Evolutionary conservation across 2,797 vertebrate species (phyloP).

Genomic region (Ispidina lecontei): DNA sequence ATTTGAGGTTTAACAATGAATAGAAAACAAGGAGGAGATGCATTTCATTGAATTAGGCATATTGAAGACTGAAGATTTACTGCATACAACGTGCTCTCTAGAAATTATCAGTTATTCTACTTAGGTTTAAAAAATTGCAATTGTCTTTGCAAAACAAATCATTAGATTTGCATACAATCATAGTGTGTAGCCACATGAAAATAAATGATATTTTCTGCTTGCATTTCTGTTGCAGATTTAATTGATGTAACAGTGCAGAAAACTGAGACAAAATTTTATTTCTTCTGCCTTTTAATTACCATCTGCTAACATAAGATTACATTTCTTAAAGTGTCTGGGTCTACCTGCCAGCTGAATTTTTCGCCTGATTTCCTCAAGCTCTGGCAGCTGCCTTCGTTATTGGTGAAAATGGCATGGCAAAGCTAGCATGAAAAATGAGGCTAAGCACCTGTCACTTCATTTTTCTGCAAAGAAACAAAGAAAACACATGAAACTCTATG

Average conservation of each 20-base stretch:
- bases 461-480: slow-evolving; percentile 69
- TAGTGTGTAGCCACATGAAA: slow-evolving; percentile 42
- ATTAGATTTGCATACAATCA: slow-evolving; percentile 63
- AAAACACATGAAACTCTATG: slow-evolving; percentile 28
- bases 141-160: slow-evolving; percentile 63
- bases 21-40: slow-evolving; percentile 4
- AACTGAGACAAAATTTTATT: slow-evolving; percentile 74
- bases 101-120: slow-evolving; percentile 46
- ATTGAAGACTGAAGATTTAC: slow-evolving; percentile 38
- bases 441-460: slow-evolving; percentile 73
- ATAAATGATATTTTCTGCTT: slow-evolving; percentile 48
- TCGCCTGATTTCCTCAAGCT: slow-evolving; percentile 68
- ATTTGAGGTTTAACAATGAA: slow-evolving; percentile 6
- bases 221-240: slow-evolving; percentile 68
- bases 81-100: not conserved
- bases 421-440: slow-evolving; percentile 72
- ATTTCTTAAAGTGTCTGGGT: slow-evolving; percentile 71
- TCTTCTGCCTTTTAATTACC: slow-evolving; percentile 77
- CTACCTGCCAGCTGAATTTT: slow-evolving; percentile 76
- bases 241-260: slow-evolving; percentile 73
- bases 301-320: slow-evolving; percentile 75
- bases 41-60: slow-evolving; percentile 18
- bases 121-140: slow-evolving; percentile 43
- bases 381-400: slow-evolving; percentile 74
- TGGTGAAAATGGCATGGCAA: slow-evolving; percentile 71